These are phyloP conservation scores for Heterodera carotae DNA, from an alignment of 1,140 invertebrate genomes.

Conservation along the genomic window DNA sequence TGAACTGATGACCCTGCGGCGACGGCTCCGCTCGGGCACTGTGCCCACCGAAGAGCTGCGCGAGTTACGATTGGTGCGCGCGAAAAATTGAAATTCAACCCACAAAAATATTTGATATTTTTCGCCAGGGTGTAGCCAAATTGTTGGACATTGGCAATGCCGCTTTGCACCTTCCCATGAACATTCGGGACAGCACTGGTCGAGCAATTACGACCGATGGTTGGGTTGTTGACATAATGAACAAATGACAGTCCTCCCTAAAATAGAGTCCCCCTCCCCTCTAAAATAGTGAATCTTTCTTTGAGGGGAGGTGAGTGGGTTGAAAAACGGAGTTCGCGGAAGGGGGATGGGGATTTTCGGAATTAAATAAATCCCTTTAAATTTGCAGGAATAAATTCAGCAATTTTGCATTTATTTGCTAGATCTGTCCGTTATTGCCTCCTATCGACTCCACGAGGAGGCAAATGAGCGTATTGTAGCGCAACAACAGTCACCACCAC, in stretches of 20 bases:
- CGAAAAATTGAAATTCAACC: not conserved
- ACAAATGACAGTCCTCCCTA: too few relatives aligned
- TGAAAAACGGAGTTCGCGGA: too few relatives aligned
- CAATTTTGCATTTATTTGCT: not conserved
- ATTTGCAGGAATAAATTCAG: too few relatives aligned
- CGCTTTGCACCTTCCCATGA: slow-evolving; percentile 46
- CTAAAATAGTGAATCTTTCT: too few relatives aligned
- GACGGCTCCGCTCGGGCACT: slow-evolving; percentile 51
- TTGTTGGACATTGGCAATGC: slow-evolving; percentile 51
- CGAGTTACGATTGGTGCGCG: slow-evolving; percentile 37
- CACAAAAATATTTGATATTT: slow-evolving; percentile 9
- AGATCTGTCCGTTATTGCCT: slow-evolving; percentile 43
- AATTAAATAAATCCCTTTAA: not conserved
- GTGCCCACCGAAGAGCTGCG: slow-evolving; percentile 52
- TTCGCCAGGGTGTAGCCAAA: slow-evolving; percentile 33
- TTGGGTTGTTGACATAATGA: too few relatives aligned
- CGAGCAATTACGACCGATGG: slow-evolving; percentile 31
- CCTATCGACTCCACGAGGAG: slow-evolving; percentile 46
- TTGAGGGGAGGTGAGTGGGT: too few relatives aligned
- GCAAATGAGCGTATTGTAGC: slow-evolving; percentile 18
- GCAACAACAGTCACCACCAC: not conserved
- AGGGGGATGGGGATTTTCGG: too few relatives aligned
- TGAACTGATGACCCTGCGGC: slow-evolving; percentile 46
- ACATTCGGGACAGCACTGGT: slow-evolving; percentile 52
- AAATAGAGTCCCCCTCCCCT: too few relatives aligned